Evolutionary conservation across 2,797 vertebrate genomes (phyloP).

Genomic region (Salmo trutta): DNA sequence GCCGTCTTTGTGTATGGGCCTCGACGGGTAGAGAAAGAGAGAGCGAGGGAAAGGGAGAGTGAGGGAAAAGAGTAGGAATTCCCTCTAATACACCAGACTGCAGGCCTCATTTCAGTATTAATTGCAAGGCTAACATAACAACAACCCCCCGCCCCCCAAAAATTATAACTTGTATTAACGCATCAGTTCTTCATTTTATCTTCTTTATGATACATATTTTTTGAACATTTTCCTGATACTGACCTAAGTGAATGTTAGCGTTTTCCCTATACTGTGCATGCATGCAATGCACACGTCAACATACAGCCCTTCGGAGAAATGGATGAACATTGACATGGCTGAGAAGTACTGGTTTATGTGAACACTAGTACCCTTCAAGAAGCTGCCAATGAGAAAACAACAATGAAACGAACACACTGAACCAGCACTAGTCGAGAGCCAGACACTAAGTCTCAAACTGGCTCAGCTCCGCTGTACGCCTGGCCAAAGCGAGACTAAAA

Average conservation of each 20-base stretch:
- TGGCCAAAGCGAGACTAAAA: not conserved
- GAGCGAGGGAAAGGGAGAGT: conserved; percentile 4
- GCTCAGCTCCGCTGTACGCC: not conserved
- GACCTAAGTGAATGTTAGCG: conserved; percentile 1
- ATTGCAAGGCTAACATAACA: conserved; percentile 67
- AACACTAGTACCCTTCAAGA: not conserved
- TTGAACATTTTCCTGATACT: not conserved
- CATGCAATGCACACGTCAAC: not conserved
- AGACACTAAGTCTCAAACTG: not conserved
- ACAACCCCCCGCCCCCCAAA: conserved; percentile 6
- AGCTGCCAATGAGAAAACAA: not conserved
- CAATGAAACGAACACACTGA: not conserved
- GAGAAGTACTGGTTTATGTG: not conserved
- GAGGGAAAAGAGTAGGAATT: conserved; percentile 72
- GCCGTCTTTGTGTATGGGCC: conserved; percentile 84
- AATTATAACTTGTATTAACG: not conserved
- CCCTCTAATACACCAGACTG: conserved; percentile 78
- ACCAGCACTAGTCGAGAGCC: not conserved
- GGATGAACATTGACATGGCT: not conserved
- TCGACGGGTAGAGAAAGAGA: conserved; percentile 51
- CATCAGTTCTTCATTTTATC: not conserved
- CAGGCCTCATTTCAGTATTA: conserved; percentile 81
- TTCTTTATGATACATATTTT: not conserved
- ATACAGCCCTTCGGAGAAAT: not conserved
- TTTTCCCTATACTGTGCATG: not conserved